Percentiles rank a stretch among this genome's conserved stretches.
phyloP scores from a whole-genome alignment of 2,113 vertebrate genomes.

The Haliaeetus leucogaster region DNA sequence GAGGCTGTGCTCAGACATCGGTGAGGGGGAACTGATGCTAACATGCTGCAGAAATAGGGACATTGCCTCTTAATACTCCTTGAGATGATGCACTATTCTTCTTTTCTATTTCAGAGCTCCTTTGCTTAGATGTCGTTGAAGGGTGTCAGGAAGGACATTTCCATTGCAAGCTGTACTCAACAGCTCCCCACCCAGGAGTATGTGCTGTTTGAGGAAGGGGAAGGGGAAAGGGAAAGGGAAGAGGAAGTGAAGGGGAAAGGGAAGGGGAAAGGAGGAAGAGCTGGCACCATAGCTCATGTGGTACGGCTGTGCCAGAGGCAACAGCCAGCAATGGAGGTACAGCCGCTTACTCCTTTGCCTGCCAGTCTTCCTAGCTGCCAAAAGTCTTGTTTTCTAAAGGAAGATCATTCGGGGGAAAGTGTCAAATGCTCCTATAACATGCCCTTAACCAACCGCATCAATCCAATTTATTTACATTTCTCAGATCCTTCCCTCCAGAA shows the following conservation, averaged over 20 bases:
- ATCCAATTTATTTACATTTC: not conserved
- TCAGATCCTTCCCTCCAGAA: not conserved
- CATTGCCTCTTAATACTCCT: not conserved
- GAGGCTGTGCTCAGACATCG: not conserved
- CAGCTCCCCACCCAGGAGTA: not conserved
- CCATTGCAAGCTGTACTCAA: not conserved
- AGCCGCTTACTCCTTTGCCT: not conserved
- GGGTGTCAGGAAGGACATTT: not conserved
- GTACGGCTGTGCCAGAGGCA: not conserved
- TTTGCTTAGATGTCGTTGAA: not conserved
- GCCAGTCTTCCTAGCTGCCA: not conserved
- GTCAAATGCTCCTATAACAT: not conserved
- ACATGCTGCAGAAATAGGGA: not conserved
- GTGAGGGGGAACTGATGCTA: not conserved
- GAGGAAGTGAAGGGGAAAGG: too few relatives aligned
- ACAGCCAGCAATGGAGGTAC: not conserved
- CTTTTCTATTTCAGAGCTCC: not conserved
- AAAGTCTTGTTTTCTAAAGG: not conserved
- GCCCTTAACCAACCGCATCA: not conserved
- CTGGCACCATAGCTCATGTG: rapidly evolving
- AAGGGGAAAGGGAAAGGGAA: too few relatives aligned
- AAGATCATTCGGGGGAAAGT: not conserved
- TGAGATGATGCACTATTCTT: not conserved
- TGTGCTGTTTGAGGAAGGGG: not conserved
- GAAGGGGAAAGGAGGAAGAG: not conserved